A percentile compares a stretch with the other conserved stretches of the same genome.
Conservation (phyloP, 1,140 invertebrate genomes). For the Eupeodes corollae region DNA sequence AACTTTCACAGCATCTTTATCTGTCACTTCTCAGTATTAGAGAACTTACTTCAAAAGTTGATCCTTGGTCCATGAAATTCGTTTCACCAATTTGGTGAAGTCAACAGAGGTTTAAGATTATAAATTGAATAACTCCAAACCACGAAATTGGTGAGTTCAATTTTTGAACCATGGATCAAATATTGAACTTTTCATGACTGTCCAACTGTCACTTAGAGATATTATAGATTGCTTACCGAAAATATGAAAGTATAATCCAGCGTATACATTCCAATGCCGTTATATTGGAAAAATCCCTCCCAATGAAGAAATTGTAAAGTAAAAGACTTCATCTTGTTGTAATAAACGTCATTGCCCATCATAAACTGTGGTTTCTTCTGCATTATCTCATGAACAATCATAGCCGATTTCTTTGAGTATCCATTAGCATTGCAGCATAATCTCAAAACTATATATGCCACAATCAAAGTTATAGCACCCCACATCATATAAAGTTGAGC, state of each 20-base stretch:
- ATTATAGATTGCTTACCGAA: conserved; percentile 17
- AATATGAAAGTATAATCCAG: conserved; percentile 37
- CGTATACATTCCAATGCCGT: conserved; percentile 31
- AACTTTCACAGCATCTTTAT: too few species aligned
- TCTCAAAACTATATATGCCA: conserved; percentile 31
- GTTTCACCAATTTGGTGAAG: too few species aligned
- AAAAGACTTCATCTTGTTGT: conserved; percentile 37
- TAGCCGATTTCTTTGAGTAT: conserved; percentile 32
- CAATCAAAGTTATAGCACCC: conserved; percentile 28
- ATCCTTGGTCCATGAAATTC: too few species aligned
- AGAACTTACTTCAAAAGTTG: too few species aligned
- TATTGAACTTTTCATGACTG: too few species aligned
- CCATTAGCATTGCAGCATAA: conserved; percentile 32
- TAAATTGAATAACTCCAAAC: too few species aligned
- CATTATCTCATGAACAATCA: conserved; percentile 36
- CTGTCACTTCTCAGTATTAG: too few species aligned
- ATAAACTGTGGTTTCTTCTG: conserved; percentile 37
- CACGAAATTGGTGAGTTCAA: too few species aligned
- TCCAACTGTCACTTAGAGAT: too few species aligned
- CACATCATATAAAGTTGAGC: conserved; percentile 29
- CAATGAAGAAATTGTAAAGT: conserved; percentile 34
- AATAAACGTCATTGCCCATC: conserved; percentile 33
- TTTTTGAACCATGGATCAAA: too few species aligned
- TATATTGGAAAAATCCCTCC: conserved; percentile 35
- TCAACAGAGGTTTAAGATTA: too few species aligned